A percentile compares a stretch with the other conserved stretches of the same genome.
Evolutionary conservation across 2,888 invertebrate genomes (phyloP).

Genomic region (Tridacna gigas): DNA sequence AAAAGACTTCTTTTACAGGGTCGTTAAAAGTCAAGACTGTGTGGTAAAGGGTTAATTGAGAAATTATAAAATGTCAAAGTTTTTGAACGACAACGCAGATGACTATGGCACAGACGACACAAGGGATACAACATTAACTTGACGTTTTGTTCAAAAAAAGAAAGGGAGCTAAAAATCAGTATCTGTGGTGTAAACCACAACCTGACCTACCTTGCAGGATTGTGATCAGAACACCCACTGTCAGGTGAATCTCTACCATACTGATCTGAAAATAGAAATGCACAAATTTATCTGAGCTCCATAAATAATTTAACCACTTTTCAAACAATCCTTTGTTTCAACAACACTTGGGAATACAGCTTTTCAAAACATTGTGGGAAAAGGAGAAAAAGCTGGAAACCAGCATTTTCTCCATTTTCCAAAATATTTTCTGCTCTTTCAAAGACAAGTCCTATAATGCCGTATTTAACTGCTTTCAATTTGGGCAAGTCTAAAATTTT

Average conservation of each 20-base stretch:
- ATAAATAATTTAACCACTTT: neutral
- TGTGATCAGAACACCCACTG: slow-evolving; percentile 57
- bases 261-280: neutral
- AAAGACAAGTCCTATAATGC: neutral
- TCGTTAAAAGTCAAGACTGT: too few species aligned
- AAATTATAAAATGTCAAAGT: too few species aligned
- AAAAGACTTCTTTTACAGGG: too few species aligned
- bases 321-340: neutral
- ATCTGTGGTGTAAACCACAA: too few species aligned
- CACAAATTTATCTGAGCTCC: neutral
- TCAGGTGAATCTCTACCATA: slow-evolving; percentile 52
- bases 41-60: too few species aligned
- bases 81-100: too few species aligned
- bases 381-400: neutral
- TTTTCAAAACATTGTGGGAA: neutral
- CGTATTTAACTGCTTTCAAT: too few species aligned
- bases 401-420: neutral
- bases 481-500: too few species aligned
- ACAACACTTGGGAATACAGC: neutral
- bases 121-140: too few species aligned
- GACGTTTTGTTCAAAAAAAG: too few species aligned
- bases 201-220: slow-evolving; percentile 33
- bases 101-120: too few species aligned
- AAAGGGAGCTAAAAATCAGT: too few species aligned
- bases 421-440: neutral